A percentile compares a stretch with the other conserved stretches of the same genome.
Conservation (phyloP, 2,797 vertebrate species). For the Mormyrops boulengeri region DNA sequence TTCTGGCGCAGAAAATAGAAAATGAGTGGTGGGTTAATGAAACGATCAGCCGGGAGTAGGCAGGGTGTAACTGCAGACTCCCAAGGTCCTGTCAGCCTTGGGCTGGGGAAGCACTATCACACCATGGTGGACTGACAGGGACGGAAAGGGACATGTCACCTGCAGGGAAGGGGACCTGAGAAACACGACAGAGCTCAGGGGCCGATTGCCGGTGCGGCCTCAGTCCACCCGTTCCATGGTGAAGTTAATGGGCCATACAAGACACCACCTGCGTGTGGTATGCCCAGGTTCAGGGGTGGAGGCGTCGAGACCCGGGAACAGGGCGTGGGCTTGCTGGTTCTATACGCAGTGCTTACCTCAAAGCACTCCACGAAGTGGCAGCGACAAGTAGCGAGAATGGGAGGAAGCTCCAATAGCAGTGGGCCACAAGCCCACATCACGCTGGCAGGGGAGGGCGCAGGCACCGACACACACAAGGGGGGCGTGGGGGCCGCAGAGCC, state of each 20-base stretch:
- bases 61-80: not conserved
- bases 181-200: not conserved
- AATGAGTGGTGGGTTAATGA: not conserved
- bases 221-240: not conserved
- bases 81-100: not conserved
- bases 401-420: not conserved
- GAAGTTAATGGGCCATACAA: not conserved
- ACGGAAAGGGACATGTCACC: not conserved
- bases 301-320: not conserved
- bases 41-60: not conserved
- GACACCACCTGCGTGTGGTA: not conserved
- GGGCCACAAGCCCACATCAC: not conserved
- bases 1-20: not conserved
- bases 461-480: not conserved
- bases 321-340: not conserved
- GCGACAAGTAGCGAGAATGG: not conserved
- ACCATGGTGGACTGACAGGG: not conserved
- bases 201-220: not conserved
- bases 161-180: not conserved
- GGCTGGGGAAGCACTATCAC: not conserved
- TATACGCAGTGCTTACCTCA: not conserved
- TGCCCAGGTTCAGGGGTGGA: not conserved
- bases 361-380: not conserved
- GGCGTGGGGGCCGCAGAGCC: not conserved
- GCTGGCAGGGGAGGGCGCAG: not conserved